Evolutionary conservation across 1,140 invertebrate genomes (phyloP), one percentile per base, ranked within the genome.

Genomic region (Chlorops oryzae): DNA sequence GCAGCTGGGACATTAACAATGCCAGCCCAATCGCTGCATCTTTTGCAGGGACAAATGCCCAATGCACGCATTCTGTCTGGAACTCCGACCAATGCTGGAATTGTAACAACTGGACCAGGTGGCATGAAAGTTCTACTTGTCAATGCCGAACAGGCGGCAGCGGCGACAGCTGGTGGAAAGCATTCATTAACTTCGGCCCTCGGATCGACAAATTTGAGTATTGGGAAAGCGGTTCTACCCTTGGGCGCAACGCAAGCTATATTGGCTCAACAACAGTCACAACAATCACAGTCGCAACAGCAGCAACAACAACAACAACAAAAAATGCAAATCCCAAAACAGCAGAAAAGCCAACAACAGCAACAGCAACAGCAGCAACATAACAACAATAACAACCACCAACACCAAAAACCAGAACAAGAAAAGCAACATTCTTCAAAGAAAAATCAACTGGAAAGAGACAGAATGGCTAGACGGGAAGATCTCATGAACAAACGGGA

Each of bases 101-200:
- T 61, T 13, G 47, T 70, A 35, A 61, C 60, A 3, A 62, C 67
- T 2, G 59, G 61, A 3, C 61, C 62, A 1, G 61, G 59, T 12
- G 63, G 62, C 1, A 66, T 71, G 21, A 71, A 71, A 54, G 61
- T 71, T 22, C 56, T 69, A 1, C 41, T 71, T 10, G 68, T 71
- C 3, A 71, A 71, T 57, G 58, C 68, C 2, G 32, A 47, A 10
- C 49, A 48, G 40, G 47, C 53, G 3, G 58, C 28, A 37, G 22
- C 49, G 56, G 18, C 54, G 57, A 17, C 59, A 59, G 37, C 57
- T 60, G 13, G 58, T 17, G 51, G 58, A 6, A 53, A 52, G 6
- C 55, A 56, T 34, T 54, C n/a, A n/a, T n/a, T n/a, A n/a, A n/a
- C n/a, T n/a, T n/a, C n/a, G n/a, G n/a, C n/a, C n/a, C n/a, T n/a